Evolutionary conservation across 37 sponge, comb jelly and placozoan genomes (phyloP), one percentile per base, ranked within the genome.

Genomic region (Halichondria panicea): DNA sequence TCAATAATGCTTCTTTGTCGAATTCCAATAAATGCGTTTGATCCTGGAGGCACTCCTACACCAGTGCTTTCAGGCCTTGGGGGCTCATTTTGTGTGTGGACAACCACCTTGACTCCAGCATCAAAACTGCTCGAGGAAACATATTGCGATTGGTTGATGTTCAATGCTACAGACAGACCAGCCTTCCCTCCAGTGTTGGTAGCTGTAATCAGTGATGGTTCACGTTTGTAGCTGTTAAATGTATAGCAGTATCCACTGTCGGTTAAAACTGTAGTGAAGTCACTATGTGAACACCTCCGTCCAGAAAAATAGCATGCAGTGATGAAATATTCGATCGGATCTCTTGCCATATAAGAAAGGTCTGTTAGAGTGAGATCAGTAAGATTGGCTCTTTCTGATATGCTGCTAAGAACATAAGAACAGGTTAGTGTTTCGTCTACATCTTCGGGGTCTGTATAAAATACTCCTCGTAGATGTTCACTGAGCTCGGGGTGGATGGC

Each of bases 111-210:
- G 43, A 73, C 60, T 8, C 74, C 74, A 50, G 62, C 43, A 32
- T 78, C 79, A 52, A 27, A 57, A 28, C 43, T 63, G 4, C 12
- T 4, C 1, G 79, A 53, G 2, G 35, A 44, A 27, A 44, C 13
- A 30, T 78, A 78, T 13, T 78, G 68, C 35, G 9, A n/a, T 30
- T 78, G 79, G 38, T 53, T 31, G 33, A 78, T 67, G 28, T 78
- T 67, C 55, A 78, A 12, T 18, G 55, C 30, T 3, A 78, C 32
- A 8, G 33, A 57, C 4, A 78, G 58, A 25, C 79, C 68, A 31
- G 22, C 19, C 22, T 69, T 21, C 8, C 9, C 31, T 3, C 79
- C 79, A 6, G 68, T 52, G 8, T 54, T 54, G 3, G 19, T 67
- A 19, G 44, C 2, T 2, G 3, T 18, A 4, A 28, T 5, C 3